These are phyloP conservation scores for Mormyrus hasselquistii DNA, from an alignment of 2,797 vertebrate genomes.

Conservation along the genomic window DNA sequence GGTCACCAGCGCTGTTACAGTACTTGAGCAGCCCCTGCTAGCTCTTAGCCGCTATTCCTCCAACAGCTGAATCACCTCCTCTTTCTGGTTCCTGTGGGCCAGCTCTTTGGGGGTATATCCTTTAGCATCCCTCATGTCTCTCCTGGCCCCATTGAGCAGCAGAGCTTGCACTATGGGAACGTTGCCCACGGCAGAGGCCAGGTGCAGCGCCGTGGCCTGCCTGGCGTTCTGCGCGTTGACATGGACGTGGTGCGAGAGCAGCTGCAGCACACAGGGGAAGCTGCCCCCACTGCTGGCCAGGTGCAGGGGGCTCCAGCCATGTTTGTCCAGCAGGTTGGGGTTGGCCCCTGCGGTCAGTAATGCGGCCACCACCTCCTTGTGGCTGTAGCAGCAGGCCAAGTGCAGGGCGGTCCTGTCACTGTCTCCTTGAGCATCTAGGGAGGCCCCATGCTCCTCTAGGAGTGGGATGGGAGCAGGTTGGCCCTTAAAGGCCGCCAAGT, in stretches of 20 bases:
- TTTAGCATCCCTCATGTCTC: slow-evolving; percentile 49
- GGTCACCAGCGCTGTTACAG: not conserved
- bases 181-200: slow-evolving; percentile 66
- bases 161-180: slow-evolving; percentile 64
- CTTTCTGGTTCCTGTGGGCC: slow-evolving; percentile 55
- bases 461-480: slow-evolving; percentile 60
- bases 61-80: slow-evolving; percentile 57
- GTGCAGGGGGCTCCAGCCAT: slow-evolving; percentile 72
- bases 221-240: slow-evolving; percentile 61
- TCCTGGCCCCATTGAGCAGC: slow-evolving; percentile 62
- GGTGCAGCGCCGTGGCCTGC: slow-evolving; percentile 67
- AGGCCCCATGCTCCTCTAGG: slow-evolving; percentile 55
- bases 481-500: slow-evolving; percentile 71
- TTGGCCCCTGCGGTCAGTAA: slow-evolving; percentile 65
- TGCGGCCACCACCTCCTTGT: slow-evolving; percentile 50
- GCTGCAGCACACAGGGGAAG: slow-evolving; percentile 59
- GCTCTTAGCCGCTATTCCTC: slow-evolving; percentile 23
- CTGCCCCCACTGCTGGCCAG: slow-evolving; percentile 60
- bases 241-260: slow-evolving; percentile 62
- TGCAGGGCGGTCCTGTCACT: slow-evolving; percentile 74
- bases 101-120: slow-evolving; percentile 64
- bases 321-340: slow-evolving; percentile 58
- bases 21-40: not conserved
- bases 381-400: slow-evolving; percentile 63
- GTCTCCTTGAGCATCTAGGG: slow-evolving; percentile 56